Percentiles rank a stretch among this genome's conserved stretches.
phyloP scores from a whole-genome alignment of 2,888 invertebrate genomes.

The Suillia variegata region DNA sequence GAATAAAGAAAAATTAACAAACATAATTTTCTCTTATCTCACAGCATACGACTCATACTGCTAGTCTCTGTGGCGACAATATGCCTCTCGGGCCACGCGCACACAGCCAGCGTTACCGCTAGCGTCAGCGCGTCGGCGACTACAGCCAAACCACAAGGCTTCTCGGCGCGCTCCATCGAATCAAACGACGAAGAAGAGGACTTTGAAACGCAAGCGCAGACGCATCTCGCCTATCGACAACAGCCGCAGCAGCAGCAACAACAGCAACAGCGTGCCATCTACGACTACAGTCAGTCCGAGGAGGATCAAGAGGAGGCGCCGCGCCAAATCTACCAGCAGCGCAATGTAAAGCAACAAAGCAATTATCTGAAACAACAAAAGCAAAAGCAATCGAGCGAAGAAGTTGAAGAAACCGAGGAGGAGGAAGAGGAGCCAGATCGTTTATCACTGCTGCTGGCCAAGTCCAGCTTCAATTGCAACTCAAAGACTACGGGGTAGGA shows the following conservation, averaged over 20 bases:
- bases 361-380: constrained; percentile 46
- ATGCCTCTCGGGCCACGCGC: constrained; percentile 44
- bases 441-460: constrained; percentile 75
- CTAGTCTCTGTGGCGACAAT: constrained; percentile 50
- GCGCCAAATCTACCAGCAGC: constrained; percentile 51
- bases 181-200: constrained; percentile 49
- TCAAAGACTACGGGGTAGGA: constrained; percentile 75
- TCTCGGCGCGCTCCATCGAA: constrained; percentile 52
- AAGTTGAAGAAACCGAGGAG: constrained; percentile 74
- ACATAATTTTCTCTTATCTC: not conserved
- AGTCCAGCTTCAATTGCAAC: constrained; percentile 83
- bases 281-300: constrained; percentile 56
- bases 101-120: constrained; percentile 39
- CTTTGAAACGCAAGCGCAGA: constrained; percentile 59
- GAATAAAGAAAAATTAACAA: too few relatives aligned
- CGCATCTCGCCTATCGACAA: constrained; percentile 55
- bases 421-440: constrained; percentile 85
- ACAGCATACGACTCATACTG: constrained; percentile 41
- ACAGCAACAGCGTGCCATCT: constrained; percentile 41
- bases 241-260: too few relatives aligned
- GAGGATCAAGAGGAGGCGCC: constrained; percentile 59
- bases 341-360: constrained; percentile 50
- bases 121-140: constrained; percentile 44
- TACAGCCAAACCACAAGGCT: constrained; percentile 54
- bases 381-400: constrained; percentile 62